A percentile compares a stretch with the other conserved stretches of the same genome.
Conservation (phyloP, 2,888 invertebrate species). For the Oasisia sp. region DNA sequence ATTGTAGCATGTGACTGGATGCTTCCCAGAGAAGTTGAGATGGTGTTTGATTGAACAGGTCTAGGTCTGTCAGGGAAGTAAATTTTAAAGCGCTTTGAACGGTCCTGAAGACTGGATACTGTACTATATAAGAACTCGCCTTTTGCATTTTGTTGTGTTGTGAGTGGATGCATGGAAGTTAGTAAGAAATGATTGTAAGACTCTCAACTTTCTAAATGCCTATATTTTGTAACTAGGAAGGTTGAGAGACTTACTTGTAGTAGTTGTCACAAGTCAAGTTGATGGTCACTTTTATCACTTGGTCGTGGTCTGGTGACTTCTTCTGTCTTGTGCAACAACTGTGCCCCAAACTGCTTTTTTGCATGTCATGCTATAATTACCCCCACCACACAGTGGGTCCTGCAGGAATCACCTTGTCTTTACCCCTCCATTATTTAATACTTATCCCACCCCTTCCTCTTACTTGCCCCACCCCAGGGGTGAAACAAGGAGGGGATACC, state of each 20-base stretch:
- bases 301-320: background rate
- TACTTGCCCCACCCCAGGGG: background rate
- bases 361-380: constrained; percentile 4
- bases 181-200: no score
- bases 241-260: background rate
- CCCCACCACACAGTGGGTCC: background rate
- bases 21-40: no score
- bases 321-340: background rate
- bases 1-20: no score
- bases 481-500: background rate
- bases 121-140: no score
- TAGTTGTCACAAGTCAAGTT: background rate
- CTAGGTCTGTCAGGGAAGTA: no score
- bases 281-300: no score
- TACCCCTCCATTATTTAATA: background rate
- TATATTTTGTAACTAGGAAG: background rate
- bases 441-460: background rate
- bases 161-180: no score
- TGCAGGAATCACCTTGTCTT: background rate
- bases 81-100: no score
- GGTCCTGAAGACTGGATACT: no score
- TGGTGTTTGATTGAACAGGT: no score
- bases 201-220: background rate
- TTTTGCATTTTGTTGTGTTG: no score
- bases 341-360: background rate